phyloP scores from a whole-genome alignment of 2,797 vertebrate genomes.

The Mormyrus hasselquistii region DNA sequence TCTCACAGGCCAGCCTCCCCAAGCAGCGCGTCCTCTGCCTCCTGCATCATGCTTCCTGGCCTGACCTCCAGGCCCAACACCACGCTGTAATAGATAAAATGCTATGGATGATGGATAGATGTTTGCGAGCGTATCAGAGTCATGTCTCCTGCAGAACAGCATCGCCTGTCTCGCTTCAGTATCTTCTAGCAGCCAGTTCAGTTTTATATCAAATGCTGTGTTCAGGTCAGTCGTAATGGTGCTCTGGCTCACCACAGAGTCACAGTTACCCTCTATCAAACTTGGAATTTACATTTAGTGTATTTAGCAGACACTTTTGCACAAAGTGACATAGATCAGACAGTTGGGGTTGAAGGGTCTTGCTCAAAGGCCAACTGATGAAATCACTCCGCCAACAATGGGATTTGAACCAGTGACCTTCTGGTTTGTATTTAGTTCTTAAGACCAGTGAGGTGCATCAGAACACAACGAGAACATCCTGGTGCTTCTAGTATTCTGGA shows the following conservation, averaged over 20 bases:
- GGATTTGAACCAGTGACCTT: not conserved
- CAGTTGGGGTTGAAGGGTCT: not conserved
- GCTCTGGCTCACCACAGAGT: not conserved
- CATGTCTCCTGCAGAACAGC: not conserved
- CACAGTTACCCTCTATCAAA: not conserved
- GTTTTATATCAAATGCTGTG: not conserved
- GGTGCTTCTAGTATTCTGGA: not conserved
- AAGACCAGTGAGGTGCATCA: not conserved
- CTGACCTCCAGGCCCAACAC: not conserved
- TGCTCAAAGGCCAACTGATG: not conserved
- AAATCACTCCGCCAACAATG: not conserved
- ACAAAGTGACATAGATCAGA: not conserved
- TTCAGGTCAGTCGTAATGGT: not conserved
- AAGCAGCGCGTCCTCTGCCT: not conserved
- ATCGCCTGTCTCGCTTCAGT: not conserved
- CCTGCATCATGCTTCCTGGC: not conserved
- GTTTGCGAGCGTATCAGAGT: not conserved
- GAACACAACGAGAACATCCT: not conserved
- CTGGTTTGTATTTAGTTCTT: not conserved
- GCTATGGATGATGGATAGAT: not conserved
- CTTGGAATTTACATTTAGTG: not conserved
- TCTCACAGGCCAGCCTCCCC: not conserved
- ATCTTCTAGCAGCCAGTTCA: not conserved
- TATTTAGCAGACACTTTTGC: not conserved
- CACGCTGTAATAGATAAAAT: not conserved